Percentiles rank a stretch among this genome's conserved stretches.
Evolutionary conservation across 1,140 invertebrate species (phyloP).

Genomic region (Thaumatotibia leucotreta): DNA sequence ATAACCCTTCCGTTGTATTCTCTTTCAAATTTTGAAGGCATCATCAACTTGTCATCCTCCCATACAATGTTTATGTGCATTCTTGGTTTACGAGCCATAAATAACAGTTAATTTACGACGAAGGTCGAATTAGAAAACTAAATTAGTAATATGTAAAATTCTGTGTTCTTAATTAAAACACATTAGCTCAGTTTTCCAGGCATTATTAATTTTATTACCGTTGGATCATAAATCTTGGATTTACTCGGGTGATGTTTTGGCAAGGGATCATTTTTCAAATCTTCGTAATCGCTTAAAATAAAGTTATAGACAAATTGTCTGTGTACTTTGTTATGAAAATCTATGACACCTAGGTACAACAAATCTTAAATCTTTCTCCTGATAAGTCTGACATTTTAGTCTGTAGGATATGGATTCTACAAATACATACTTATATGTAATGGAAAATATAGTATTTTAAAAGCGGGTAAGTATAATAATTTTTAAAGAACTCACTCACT

Average conservation of each 20-base stretch:
- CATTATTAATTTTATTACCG: background rate
- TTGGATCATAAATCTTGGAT: conserved; percentile 1
- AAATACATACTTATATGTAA: too few species aligned
- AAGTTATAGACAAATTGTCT: background rate
- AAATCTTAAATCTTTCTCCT: background rate
- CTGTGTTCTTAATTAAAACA: conserved; percentile 5
- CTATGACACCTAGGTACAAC: background rate
- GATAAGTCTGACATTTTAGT: background rate
- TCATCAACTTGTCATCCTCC: background rate
- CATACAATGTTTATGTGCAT: background rate
- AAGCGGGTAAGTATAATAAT: too few species aligned
- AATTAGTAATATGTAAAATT: conserved; percentile 8
- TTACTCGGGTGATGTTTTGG: background rate
- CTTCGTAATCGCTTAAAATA: background rate
- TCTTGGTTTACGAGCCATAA: background rate
- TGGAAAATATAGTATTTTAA: too few species aligned
- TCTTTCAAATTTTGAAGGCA: background rate
- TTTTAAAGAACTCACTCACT: too few species aligned
- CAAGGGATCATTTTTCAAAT: background rate
- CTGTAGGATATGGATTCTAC: background rate
- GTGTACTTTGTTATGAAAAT: background rate
- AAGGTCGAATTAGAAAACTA: conserved; percentile 1
- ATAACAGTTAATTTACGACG: background rate
- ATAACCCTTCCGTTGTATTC: background rate
- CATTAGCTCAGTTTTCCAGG: conserved; percentile 3